Percentiles rank a stretch among this genome's conserved stretches.
Conservation (phyloP, 2,797 vertebrate genomes). For the Pipistrellus nathusii region DNA sequence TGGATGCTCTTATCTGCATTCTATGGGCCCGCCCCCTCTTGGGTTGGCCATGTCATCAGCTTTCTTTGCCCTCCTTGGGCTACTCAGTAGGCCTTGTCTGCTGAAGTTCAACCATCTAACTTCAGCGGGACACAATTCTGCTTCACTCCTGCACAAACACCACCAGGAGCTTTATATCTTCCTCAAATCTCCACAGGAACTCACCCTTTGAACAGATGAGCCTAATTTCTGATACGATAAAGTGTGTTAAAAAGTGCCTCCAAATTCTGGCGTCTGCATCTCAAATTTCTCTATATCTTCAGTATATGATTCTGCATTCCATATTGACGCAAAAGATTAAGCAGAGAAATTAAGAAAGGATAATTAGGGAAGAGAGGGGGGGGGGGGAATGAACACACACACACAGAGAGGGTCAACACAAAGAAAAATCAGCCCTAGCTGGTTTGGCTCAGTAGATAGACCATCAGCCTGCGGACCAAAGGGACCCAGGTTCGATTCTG, state of each 20-base stretch:
- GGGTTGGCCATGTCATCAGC: neutral
- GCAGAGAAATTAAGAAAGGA: conserved; percentile 37
- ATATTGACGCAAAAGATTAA: conserved; percentile 6
- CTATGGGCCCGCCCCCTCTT: neutral
- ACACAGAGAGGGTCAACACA: neutral
- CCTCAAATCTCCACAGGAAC: neutral
- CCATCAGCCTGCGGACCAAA: too few species aligned
- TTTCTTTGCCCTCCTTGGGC: neutral
- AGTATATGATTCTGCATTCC: neutral
- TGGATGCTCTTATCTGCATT: neutral
- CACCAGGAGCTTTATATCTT: neutral
- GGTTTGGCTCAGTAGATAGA: too few species aligned
- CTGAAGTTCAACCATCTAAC: neutral
- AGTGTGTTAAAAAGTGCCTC: neutral
- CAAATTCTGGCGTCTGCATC: conserved; percentile 17
- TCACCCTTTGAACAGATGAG: neutral
- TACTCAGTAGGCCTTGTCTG: neutral
- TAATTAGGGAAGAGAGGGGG: too few species aligned
- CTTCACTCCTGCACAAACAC: neutral
- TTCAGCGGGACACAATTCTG: neutral
- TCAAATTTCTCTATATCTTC: neutral
- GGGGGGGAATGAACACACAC: neutral
- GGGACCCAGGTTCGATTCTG: too few species aligned
- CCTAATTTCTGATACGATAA: neutral
- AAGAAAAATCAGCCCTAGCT: neutral